Percentiles rank a stretch among this genome's conserved stretches.
These are phyloP conservation scores for Aurelia aurita DNA, from an alignment of 30 jellyfish, hydroid and myxozoan genomes.

Conservation along the genomic window DNA sequence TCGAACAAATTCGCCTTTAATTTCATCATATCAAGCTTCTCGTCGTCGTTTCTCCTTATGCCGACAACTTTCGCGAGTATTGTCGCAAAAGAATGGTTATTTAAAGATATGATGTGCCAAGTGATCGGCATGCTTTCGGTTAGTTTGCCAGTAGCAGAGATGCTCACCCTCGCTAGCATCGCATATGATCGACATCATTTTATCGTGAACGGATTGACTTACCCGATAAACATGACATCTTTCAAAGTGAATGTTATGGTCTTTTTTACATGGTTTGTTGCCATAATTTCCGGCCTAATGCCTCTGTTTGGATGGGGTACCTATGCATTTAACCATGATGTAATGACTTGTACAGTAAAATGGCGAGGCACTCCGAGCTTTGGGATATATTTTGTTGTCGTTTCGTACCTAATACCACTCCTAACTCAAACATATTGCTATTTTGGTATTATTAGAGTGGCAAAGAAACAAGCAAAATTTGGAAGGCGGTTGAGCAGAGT, in stretches of 20 bases:
- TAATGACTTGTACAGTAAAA: conserved; percentile 54
- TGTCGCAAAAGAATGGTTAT: conserved; percentile 38
- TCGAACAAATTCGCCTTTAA: conserved; percentile 71
- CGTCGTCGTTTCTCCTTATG: conserved; percentile 21
- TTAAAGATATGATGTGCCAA: conserved; percentile 62
- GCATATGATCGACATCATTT: conserved; percentile 73
- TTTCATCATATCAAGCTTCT: conserved; percentile 36
- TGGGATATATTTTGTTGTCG: conserved; percentile 24
- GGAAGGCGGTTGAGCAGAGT: conserved; percentile 86
- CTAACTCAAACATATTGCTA: conserved; percentile 60
- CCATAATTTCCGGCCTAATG: conserved; percentile 68
- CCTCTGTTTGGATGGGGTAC: conserved; percentile 83
- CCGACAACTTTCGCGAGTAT: conserved; percentile 51
- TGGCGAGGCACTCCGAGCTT: conserved; percentile 55
- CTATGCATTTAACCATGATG: conserved; percentile 13
- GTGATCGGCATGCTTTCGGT: conserved; percentile 45
- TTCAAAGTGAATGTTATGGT: conserved; percentile 53
- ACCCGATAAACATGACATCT: conserved; percentile 68
- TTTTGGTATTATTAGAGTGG: conserved; percentile 52
- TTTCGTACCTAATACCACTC: conserved; percentile 54
- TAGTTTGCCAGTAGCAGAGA: conserved; percentile 32
- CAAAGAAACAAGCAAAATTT: conserved; percentile 72
- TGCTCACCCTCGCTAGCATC: conserved; percentile 66
- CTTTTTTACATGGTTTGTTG: conserved; percentile 60
- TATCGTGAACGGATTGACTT: conserved; percentile 72